Evolutionary conservation across 1,140 invertebrate genomes (phyloP), one percentile per base, ranked within the genome.

Genomic region (Drosophila paulistorum): DNA sequence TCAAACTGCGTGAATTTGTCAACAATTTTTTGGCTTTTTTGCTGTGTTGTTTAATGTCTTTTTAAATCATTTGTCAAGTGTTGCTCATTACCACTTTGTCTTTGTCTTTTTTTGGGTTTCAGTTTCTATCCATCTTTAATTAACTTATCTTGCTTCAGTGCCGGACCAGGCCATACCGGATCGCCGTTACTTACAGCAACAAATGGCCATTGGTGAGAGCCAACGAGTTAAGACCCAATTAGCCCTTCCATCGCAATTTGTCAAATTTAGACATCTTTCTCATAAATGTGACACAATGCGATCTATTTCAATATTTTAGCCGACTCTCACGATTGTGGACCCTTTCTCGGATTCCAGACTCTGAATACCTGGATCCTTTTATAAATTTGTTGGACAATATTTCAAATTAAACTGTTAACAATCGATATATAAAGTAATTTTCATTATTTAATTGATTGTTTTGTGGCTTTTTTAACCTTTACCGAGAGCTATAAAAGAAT

Each of bases 21-120:
- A 66, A 65, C 63, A 65, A 30, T 68, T 78, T 78, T 78, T 4
- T 17, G 45, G 17, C 7, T n/a, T 48, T 42, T 42, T 42, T 42
- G 11, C 11, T 42, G 41, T 51, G 17, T 51, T 51, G 45, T 51
- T 51, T 86, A 87, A 86, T 86, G 82, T 77, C 67, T 83, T 86
- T 86, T 86, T 87, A 87, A 86, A 87, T 86, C 70, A 74, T 71
- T 76, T 68, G 69, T 73, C 77, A 73, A 60, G 64, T 78, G 71
- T 58, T 58, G 55, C 55, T 33, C n/a, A 17, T 35, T 37, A 41
- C 35, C 45, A 51, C 45, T 51, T 51, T 51, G 17, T 51, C 45
- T 51, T 51, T 51, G 17, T 23, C 45, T 51, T 13, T 14, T 14
- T 42, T 9, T 20, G 7, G 20, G 7, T 23, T 23, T 23, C 20